Conservation (phyloP, 2,113 vertebrate species). For the Cynoglossus semilaevis region DNA sequence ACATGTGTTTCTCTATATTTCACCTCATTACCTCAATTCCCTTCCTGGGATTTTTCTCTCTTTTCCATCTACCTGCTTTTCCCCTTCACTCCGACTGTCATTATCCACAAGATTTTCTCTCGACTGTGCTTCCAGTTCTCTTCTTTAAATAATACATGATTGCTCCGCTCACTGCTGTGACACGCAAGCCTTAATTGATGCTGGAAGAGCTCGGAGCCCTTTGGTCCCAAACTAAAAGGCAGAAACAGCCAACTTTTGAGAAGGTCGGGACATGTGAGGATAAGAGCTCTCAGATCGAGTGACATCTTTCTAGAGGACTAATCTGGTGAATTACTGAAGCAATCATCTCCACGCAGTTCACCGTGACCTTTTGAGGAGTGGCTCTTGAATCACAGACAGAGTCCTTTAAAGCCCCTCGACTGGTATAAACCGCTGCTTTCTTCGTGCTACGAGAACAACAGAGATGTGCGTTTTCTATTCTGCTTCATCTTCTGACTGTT, state of each 20-base stretch:
- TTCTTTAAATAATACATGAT: slow-evolving; percentile 55
- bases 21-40: slow-evolving; percentile 3
- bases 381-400: slow-evolving; percentile 29
- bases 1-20: neutral
- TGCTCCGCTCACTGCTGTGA: slow-evolving; percentile 46
- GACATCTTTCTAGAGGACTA: slow-evolving; percentile 22
- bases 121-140: slow-evolving; percentile 11
- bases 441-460: neutral
- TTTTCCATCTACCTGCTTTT: neutral
- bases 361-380: slow-evolving; percentile 21
- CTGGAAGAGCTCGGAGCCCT: slow-evolving; percentile 30
- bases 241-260: slow-evolving; percentile 26
- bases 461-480: neutral
- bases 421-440: slow-evolving; percentile 7
- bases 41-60: neutral
- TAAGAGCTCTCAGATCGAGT: slow-evolving; percentile 28
- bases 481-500: neutral
- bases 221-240: slow-evolving; percentile 19
- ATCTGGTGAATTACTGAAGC: slow-evolving; percentile 12
- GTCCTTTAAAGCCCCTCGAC: slow-evolving; percentile 10
- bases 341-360: slow-evolving; percentile 29
- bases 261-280: slow-evolving; percentile 33
- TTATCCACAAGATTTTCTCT: slow-evolving; percentile 23
- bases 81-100: slow-evolving; percentile 14
- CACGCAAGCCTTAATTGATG: slow-evolving; percentile 47